Conservation (phyloP, 1,140 invertebrate species). For the Nilaparvata lugens region DNA sequence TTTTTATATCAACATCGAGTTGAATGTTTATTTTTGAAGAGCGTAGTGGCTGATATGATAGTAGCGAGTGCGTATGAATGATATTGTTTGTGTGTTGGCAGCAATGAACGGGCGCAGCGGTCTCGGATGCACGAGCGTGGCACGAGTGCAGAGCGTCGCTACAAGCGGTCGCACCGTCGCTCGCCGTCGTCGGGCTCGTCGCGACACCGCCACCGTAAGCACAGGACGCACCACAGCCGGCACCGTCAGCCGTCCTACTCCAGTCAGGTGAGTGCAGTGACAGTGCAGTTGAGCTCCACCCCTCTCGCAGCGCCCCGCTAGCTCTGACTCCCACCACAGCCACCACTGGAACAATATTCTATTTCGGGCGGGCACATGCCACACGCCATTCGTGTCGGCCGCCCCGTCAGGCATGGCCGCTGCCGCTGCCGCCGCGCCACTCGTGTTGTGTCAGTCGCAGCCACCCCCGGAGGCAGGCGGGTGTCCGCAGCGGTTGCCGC, state of each 20-base stretch:
- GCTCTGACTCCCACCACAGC: neutral
- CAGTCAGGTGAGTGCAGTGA: conserved; percentile 27
- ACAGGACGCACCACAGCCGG: conserved; percentile 23
- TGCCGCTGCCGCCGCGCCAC: neutral
- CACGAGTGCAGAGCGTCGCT: conserved; percentile 48
- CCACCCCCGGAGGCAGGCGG: neutral
- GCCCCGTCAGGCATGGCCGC: neutral
- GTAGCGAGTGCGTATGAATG: neutral
- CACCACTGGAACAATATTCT: neutral
- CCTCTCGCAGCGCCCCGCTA: neutral
- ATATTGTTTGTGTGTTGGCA: conserved; percentile 30
- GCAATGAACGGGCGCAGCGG: conserved; percentile 47
- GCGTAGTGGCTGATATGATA: neutral
- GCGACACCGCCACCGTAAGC: conserved; percentile 33
- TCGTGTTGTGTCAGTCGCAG: neutral
- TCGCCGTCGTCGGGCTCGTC: conserved; percentile 43
- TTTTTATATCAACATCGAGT: neutral
- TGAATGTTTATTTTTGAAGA: neutral
- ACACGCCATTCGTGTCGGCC: neutral
- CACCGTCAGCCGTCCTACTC: conserved; percentile 22
- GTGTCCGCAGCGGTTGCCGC: conserved; percentile 33
- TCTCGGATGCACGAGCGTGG: conserved; percentile 49
- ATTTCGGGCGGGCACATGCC: neutral
- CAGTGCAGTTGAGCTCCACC: neutral
- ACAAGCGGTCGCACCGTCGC: conserved; percentile 49